Percentiles rank a stretch among this genome's conserved stretches.
phyloP scores from a whole-genome alignment of 2,113 vertebrate genomes.

The Leptodactylus fuscus region DNA sequence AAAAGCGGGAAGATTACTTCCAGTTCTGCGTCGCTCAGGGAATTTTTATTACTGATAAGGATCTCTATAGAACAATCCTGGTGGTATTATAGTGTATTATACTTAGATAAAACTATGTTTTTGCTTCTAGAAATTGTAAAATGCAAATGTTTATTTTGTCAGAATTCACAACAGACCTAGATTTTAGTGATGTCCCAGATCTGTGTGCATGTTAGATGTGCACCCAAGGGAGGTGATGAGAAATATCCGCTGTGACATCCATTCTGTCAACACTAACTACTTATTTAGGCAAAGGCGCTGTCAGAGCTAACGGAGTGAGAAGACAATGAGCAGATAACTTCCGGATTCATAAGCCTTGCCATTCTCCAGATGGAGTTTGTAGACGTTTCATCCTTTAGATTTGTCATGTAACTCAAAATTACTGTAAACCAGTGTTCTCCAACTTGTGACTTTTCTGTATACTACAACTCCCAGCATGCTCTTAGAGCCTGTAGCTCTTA shows the following conservation, averaged over 20 bases:
- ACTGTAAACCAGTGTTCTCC: not conserved
- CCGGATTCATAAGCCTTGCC: not conserved
- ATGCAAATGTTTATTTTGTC: not conserved
- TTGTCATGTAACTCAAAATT: not conserved
- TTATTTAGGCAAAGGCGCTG: constrained; percentile 23
- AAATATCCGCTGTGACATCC: not conserved
- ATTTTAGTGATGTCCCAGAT: not conserved
- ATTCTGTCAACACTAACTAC: not conserved
- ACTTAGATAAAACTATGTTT: not conserved
- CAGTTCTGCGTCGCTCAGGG: not conserved
- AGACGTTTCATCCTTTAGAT: not conserved
- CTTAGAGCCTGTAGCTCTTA: not conserved
- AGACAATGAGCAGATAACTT: not conserved
- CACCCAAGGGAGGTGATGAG: constrained; percentile 18
- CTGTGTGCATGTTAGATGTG: not conserved
- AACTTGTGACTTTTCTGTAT: not conserved
- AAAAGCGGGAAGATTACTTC: not conserved
- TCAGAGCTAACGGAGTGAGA: not conserved
- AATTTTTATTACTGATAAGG: not conserved
- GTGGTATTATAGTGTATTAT: not conserved
- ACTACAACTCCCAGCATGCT: not conserved
- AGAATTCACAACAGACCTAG: not conserved
- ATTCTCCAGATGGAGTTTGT: not conserved
- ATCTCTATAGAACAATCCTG: not conserved
- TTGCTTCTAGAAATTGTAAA: constrained; percentile 8